Percentiles rank a stretch among this genome's conserved stretches.
These are phyloP conservation scores for Sarcophaga caerulescens DNA, from an alignment of 2,888 invertebrate species.

Conservation along the genomic window DNA sequence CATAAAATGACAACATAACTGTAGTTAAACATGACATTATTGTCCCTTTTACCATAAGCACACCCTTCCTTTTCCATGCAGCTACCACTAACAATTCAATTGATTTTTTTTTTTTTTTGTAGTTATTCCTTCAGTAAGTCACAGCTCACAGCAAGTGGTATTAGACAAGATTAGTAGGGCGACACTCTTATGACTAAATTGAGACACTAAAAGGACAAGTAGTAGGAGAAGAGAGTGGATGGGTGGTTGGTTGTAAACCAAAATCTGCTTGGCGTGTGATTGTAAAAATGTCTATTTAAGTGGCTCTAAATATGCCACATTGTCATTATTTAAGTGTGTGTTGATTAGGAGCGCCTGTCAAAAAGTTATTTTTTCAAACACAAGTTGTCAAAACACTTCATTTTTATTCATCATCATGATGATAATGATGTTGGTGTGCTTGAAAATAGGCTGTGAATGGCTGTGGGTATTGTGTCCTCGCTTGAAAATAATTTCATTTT, in stretches of 20 bases:
- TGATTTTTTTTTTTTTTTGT: background rate
- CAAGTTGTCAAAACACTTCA: background rate
- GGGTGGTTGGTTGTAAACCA: background rate
- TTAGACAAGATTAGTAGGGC: background rate
- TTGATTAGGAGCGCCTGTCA: slow-evolving; percentile 32
- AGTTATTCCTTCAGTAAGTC: background rate
- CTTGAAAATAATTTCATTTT: no score
- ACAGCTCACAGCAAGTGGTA: background rate
- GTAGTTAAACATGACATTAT: slow-evolving; percentile 39
- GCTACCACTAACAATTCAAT: background rate
- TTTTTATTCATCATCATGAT: background rate
- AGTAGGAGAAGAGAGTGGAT: background rate
- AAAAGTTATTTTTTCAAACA: slow-evolving; percentile 9
- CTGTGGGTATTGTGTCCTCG: no score
- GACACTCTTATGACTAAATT: background rate
- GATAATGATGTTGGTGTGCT: no score
- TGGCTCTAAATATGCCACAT: slow-evolving; percentile 28
- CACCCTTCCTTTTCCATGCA: background rate
- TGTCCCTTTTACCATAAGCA: background rate
- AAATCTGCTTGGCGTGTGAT: background rate
- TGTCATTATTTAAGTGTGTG: slow-evolving; percentile 35
- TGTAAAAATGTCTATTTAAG: background rate
- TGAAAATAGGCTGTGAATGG: no score
- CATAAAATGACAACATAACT: slow-evolving; percentile 11
- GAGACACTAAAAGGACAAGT: background rate